Evolutionary conservation across 1,140 invertebrate species (phyloP), one percentile per base, ranked within the genome.

Genomic region (Drosophila sproati): DNA sequence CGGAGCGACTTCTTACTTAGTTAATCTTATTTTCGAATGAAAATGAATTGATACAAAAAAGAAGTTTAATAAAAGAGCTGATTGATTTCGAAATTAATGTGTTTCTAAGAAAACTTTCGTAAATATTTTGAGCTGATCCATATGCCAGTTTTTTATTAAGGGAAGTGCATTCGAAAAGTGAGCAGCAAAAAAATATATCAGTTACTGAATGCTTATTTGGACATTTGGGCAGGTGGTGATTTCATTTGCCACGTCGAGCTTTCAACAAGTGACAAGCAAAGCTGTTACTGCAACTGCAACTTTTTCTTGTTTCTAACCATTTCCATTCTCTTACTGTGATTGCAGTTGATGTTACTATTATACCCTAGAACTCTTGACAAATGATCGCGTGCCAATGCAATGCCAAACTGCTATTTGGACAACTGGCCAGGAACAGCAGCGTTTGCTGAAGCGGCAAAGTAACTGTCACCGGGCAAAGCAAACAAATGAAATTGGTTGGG

Each of bases 381-480:
- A 89, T 89, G 85, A 89, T 89, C 86, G 85, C 85, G 85, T 89
- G 85, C 75, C 86, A 78, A 75, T 81, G 75, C 47, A 71, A 68
- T 76, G 80, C 67, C 80, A 75, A 83, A 75, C 64, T 71, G 61
- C 77, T 77, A 88, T 41, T 77, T 74, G 61, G 32, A 64, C 73
- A 76, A 78, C 72, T 48, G 63, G 59, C 12, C 12, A n/a, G 10
- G 7, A 69, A 54, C 57, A 32, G 35, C 45, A 43, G 50, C 35
- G 54, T 67, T 55, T 31, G 55, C 67, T 78, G 63, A 87, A 70
- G 82, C 79, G 81, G 72, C 68, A 72, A 82, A 61, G 62, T 54
- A 54, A 71, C 64, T 47, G 31, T 31, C 32, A 41, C 37, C 39
- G 51, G 39, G 43, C 41, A 34, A 54, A 51, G 66, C 47, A 78